phyloP scores from a whole-genome alignment of 2,113 vertebrate genomes.

The Mobula hypostoma region DNA sequence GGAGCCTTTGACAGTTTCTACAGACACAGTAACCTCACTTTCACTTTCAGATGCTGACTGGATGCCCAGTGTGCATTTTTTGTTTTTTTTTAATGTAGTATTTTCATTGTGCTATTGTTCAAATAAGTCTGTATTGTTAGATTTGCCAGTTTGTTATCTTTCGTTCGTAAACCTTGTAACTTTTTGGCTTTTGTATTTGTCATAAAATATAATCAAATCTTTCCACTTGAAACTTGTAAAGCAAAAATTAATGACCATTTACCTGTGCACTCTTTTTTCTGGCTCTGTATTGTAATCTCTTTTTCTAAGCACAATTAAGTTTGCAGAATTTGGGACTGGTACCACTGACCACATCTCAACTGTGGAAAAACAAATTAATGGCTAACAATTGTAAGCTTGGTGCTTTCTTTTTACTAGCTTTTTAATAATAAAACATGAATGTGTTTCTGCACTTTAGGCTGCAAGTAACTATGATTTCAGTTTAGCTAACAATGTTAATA shows the following conservation, averaged over 20 bases:
- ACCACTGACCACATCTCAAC: background rate
- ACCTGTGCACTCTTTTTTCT: constrained; percentile 15
- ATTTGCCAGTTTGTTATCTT: background rate
- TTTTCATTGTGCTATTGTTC: background rate
- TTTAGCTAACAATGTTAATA: background rate
- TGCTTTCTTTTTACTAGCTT: background rate
- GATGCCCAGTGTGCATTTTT: background rate
- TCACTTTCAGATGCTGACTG: constrained; percentile 1
- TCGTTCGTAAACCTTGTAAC: background rate
- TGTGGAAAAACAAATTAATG: background rate
- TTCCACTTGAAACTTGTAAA: background rate
- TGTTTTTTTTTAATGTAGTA: background rate
- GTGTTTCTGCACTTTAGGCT: background rate
- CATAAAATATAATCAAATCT: background rate
- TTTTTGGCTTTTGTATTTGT: constrained; percentile 8
- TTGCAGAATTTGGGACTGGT: constrained; percentile 7
- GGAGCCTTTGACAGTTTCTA: background rate
- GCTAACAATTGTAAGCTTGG: background rate
- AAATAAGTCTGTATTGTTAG: background rate
- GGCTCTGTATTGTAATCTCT: background rate
- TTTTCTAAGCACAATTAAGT: constrained; percentile 15
- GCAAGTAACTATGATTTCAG: background rate
- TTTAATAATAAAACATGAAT: constrained; percentile 6
- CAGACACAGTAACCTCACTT: background rate
- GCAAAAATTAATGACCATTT: background rate